Base-by-base conservation (phyloP, 2,888 invertebrate genomes). In the Oscheius sp. region DNA sequence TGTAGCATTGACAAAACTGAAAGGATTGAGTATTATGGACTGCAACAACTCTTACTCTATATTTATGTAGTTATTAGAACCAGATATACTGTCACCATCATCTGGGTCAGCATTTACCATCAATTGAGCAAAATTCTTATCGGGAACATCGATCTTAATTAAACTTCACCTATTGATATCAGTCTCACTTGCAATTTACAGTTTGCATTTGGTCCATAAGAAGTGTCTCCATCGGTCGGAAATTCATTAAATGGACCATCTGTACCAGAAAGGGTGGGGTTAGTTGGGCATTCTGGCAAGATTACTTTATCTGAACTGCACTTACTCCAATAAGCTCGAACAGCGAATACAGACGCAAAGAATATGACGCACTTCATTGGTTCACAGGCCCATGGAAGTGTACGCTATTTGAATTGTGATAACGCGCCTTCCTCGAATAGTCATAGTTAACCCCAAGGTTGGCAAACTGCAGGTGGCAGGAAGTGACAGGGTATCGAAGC, bases 361-460 rank as follows among this genome's bases (percentile, higher is more conserved):
- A 46, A 46, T 23, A 64, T 21, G 27, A 25, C n/a, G 66, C 49
- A 5, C 52, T 49, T 45, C 18, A 52, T 29, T 18, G 49, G 25
- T 21, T 7, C 6, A 61, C 18, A 41, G 43, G 63, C 9, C 2
- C 46, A 23, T 52, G 49, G 49, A 52, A n/a, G 16, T 52, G 66
- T 16, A 66, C 25, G 18, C 29, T 66, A 18, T 66, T 66, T 66
- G 66, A 66, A 25, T 29, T 66, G 66, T 52, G 66, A 66, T 66
- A 66, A 66, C 52, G 23, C 18, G 61, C 43, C 43, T 61, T 59
- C 59, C 43, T 61, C 43, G 61, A 61, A 61, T n/a, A 45, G 61
- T 41, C 61, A 61, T 43, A 12, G 45, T 43, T 43, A n/a, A 55
- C 16, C 21, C 55, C 55, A 55, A 49, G 6, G 21, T 25, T 12